Conservation (phyloP, 2,888 invertebrate genomes). For the Metacarcinus magister region DNA sequence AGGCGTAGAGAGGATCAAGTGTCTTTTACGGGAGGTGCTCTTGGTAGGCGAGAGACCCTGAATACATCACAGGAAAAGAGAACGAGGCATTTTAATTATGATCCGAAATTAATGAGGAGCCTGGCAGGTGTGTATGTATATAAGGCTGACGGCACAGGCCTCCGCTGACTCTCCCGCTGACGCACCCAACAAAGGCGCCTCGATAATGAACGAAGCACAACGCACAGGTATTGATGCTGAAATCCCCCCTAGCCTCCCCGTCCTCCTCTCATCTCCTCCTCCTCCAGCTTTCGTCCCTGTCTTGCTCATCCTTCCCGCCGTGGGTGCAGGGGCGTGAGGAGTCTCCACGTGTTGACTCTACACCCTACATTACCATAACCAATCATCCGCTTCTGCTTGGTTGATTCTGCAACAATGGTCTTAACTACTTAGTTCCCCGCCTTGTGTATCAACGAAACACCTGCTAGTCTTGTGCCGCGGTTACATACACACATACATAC, state of each 20-base stretch:
- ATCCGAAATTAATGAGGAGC: slow-evolving; percentile 64
- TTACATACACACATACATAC: too few relatives aligned
- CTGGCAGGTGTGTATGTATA: slow-evolving; percentile 45
- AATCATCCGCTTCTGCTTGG: not conserved
- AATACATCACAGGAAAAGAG: slow-evolving; percentile 60
- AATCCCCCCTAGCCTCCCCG: not conserved
- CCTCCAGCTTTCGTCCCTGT: not conserved
- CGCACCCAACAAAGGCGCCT: not conserved
- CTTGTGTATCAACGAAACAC: not conserved
- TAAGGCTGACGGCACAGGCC: not conserved
- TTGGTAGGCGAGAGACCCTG: slow-evolving; percentile 48
- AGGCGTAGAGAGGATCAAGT: not conserved
- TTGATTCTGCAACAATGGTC: slow-evolving; percentile 46
- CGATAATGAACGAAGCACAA: slow-evolving; percentile 27
- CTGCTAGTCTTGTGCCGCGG: not conserved
- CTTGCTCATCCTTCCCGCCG: not conserved
- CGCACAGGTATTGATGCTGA: slow-evolving; percentile 42
- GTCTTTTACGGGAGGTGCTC: not conserved
- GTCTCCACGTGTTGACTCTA: not conserved
- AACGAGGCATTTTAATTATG: slow-evolving; percentile 57
- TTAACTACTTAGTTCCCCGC: slow-evolving; percentile 6
- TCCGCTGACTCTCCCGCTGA: not conserved
- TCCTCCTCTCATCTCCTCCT: not conserved
- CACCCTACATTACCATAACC: slow-evolving; percentile 43
- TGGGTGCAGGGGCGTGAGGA: not conserved